Conservation (phyloP, 2,888 invertebrate genomes). For the Conomelus anceps region DNA sequence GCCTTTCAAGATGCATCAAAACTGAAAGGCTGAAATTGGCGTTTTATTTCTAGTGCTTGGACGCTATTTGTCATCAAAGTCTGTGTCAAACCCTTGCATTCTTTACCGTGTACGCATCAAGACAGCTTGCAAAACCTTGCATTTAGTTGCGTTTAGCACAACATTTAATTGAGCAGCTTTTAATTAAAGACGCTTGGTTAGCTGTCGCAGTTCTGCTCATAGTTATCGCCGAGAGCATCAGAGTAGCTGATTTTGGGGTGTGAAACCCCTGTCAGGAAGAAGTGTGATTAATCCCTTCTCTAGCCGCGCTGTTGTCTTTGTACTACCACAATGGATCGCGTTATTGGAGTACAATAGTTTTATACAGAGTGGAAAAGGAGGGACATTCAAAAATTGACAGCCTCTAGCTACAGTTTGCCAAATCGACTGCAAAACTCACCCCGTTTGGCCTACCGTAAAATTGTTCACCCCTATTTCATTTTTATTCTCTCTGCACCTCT, state of each 20-base stretch:
- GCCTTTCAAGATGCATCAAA: no score
- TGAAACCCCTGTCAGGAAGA: background rate
- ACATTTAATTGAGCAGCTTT: background rate
- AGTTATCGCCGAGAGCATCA: background rate
- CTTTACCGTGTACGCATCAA: no score
- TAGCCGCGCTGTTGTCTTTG: background rate
- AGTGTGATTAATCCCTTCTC: background rate
- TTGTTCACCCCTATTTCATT: background rate
- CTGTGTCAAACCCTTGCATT: no score
- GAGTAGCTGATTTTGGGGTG: background rate
- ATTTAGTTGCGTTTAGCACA: no score
- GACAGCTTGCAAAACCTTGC: no score
- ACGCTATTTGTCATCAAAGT: no score
- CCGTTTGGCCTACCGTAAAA: background rate
- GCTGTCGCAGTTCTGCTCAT: background rate
- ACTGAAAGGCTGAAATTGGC: no score
- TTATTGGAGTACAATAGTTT: background rate
- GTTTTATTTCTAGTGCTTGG: no score
- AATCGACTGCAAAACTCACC: background rate
- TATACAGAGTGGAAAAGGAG: background rate
- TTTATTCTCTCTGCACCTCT: background rate
- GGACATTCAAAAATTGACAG: background rate
- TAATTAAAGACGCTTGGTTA: background rate
- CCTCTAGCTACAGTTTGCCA: background rate
- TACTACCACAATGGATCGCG: background rate